Percentiles rank a stretch among this genome's conserved stretches.
Evolutionary conservation across 2,888 invertebrate species (phyloP).

Genomic region (Lumbricus terrestris): DNA sequence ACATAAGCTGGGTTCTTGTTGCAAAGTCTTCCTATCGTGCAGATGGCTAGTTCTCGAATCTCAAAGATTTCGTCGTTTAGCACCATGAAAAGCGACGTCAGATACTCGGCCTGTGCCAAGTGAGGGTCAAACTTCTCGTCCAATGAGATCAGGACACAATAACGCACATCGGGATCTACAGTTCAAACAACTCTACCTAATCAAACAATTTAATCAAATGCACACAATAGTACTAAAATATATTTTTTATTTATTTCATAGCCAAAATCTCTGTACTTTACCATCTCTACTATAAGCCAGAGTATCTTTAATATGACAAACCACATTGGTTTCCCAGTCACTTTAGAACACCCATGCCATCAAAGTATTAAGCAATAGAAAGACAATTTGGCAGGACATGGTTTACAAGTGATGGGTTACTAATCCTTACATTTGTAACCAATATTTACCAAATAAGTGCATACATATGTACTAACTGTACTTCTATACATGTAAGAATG

Average conservation of each 20-base stretch:
- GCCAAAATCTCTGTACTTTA: not conserved
- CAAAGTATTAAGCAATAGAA: not conserved
- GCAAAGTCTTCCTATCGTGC: constrained; percentile 87
- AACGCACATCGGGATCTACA: constrained; percentile 84
- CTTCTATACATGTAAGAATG: not conserved
- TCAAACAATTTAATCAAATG: not conserved
- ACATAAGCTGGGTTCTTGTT: constrained; percentile 96
- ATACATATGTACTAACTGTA: not conserved
- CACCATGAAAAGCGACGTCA: constrained; percentile 87
- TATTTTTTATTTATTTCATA: not conserved
- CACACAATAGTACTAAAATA: not conserved
- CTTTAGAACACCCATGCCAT: too few relatives aligned
- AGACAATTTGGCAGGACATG: not conserved
- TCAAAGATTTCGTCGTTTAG: constrained; percentile 96
- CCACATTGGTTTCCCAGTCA: too few relatives aligned
- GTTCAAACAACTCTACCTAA: not conserved
- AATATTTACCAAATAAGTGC: too few relatives aligned
- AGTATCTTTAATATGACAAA: too few relatives aligned
- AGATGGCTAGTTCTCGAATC: constrained; percentile 88
- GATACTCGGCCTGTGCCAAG: constrained; percentile 91
- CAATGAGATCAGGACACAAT: constrained; percentile 85
- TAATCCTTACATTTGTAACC: not conserved
- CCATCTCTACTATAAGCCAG: too few relatives aligned
- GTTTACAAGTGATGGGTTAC: not conserved
- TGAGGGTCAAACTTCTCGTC: constrained; percentile 90